Conservation (phyloP, 2,113 vertebrate species). For the Ceuthmochares aereus region DNA sequence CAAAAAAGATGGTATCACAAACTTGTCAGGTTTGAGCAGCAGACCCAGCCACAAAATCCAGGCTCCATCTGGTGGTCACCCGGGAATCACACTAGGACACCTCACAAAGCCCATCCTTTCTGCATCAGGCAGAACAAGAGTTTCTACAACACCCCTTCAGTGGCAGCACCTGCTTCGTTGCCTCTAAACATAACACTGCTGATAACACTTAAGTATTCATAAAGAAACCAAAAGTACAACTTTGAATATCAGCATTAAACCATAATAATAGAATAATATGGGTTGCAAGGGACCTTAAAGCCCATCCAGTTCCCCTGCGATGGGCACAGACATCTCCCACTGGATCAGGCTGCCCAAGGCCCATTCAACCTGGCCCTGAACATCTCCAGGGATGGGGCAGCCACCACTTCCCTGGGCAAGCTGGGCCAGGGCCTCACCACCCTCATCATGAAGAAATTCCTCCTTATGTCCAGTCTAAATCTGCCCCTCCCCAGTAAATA, state of each 20-base stretch:
- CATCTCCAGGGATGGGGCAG: no score
- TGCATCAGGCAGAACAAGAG: background rate
- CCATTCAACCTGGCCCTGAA: no score
- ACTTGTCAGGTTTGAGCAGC: background rate
- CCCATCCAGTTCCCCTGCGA: no score
- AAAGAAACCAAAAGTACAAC: background rate
- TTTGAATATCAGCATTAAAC: background rate
- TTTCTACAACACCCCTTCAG: background rate
- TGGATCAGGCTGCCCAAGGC: no score
- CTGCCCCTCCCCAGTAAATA: no score
- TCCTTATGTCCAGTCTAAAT: no score
- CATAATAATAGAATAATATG: no score
- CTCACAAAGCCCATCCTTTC: background rate
- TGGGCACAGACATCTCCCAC: no score
- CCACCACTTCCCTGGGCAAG: no score
- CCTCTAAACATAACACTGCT: background rate
- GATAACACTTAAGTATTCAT: background rate
- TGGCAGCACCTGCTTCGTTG: background rate
- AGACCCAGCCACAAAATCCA: background rate
- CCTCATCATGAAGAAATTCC: no score
- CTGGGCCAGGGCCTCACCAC: no score
- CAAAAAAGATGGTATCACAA: background rate
- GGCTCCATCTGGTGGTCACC: slow-evolving; percentile 48
- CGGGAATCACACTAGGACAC: background rate
- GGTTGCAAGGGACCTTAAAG: no score